Evolutionary conservation across 2,113 vertebrate species (phyloP), one percentile per base, ranked within the genome.

Genomic region (Uria lomvia): DNA sequence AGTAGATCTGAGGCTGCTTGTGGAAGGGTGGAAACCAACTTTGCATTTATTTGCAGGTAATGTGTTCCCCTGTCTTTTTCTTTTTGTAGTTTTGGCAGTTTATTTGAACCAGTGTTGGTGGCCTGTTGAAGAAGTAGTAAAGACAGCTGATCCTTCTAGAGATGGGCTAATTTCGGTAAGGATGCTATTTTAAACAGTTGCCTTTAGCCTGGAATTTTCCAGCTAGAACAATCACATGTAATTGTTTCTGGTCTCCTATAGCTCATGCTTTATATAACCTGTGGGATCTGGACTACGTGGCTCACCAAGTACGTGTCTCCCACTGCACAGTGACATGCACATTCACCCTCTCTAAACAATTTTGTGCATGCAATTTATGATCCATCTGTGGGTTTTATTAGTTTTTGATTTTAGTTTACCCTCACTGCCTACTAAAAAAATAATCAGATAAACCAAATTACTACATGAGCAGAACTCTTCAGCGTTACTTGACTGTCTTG

Each of bases 101-200:
- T 98, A 98, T 94, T 56, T 99, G 83, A 97, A 98, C 63, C 96
- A 77, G 30, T 92, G 86, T 53, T 99, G 99, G 99, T 99, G 99
- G 99, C 49, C 95, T 53, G 73, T 98, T 34, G 98, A 98, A 79
- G 98, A 99, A 27, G 67, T 98, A 6, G 79, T 99, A 30, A 98
- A 98, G 78, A 99, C 99, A 0, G 97, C 98, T 30, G 97, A 98
- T 96, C 85, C 96, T 60, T 95, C 97, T 53, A 98, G 98, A 96
- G 96, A 97, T 52, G 99, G 99, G 16, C 97, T 99, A 12, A 36
- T 98, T 77, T 81, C 52, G 97, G 99, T 99, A 95, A 98, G 45
- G 63, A 30, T 65, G 32, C 9, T 53, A 0, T 58, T 79, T 63
- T 52, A 67, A 82, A 10, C 67, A 67, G 9, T 47, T 90, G 13